A percentile compares a stretch with the other conserved stretches of the same genome.
Evolutionary conservation across 1,140 invertebrate species (phyloP).

Genomic region (Drosophila triauraria): DNA sequence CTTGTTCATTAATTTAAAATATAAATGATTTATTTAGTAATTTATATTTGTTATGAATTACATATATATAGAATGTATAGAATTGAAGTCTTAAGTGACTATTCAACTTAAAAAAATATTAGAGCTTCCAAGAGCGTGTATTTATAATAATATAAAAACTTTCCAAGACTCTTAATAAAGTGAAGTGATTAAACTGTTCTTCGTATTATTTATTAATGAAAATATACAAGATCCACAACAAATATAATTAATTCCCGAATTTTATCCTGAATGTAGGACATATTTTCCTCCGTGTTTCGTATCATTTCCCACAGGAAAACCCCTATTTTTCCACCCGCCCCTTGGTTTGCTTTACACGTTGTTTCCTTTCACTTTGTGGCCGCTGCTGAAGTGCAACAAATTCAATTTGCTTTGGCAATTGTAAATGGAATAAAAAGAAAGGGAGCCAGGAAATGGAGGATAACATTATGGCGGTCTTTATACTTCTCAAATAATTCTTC

Average conservation of each 20-base stretch:
- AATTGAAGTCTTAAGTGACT: neutral
- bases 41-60: no score
- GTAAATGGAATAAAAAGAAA: constrained; percentile 29
- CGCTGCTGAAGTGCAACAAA: constrained; percentile 49
- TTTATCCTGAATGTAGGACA: neutral
- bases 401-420: constrained; percentile 54
- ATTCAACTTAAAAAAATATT: no score
- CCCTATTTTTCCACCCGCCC: constrained; percentile 8
- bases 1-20: no score
- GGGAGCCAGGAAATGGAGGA: constrained; percentile 16
- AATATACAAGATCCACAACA: neutral
- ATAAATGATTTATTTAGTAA: no score
- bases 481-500: constrained; percentile 14
- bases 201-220: no score
- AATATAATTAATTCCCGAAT: neutral
- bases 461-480: constrained; percentile 23
- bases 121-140: no score
- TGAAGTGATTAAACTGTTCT: no score
- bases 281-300: neutral
- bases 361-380: constrained; percentile 26
- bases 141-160: no score
- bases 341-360: constrained; percentile 26
- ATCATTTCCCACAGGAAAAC: constrained; percentile 1
- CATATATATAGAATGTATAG: no score
- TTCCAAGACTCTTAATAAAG: no score